phyloP scores from a whole-genome alignment of 2,797 vertebrate genomes.

The Numenius phaeopus region DNA sequence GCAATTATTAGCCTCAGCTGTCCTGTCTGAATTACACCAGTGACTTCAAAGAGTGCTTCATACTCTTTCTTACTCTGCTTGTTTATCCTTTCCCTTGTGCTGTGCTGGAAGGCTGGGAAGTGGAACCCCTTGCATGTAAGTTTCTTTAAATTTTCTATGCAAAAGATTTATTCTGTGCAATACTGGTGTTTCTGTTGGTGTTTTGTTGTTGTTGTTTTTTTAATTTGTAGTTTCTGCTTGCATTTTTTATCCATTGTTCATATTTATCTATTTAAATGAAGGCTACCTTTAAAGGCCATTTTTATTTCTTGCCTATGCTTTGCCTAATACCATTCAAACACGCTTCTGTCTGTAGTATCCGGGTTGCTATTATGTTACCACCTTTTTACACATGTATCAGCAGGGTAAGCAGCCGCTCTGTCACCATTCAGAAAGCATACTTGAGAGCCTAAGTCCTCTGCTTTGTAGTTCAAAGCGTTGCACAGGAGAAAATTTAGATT shows the following conservation, averaged over 20 bases:
- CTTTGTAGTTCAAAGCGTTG: not conserved
- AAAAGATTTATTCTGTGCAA: not conserved
- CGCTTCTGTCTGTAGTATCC: not conserved
- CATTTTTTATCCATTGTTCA: not conserved
- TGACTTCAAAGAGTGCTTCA: conserved; percentile 51
- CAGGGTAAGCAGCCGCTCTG: not conserved
- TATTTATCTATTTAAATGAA: not conserved
- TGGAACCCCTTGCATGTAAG: conserved; percentile 99
- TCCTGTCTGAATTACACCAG: conserved; percentile 26
- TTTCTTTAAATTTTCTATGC: conserved; percentile 50
- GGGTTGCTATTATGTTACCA: not conserved
- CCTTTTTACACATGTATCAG: not conserved
- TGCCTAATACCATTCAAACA: not conserved
- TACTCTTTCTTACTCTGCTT: conserved; percentile 77
- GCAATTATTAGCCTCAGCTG: not conserved
- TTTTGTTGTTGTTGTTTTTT: not conserved
- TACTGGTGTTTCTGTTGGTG: not conserved
- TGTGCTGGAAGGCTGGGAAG: conserved; percentile 90
- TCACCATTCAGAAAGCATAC: not conserved
- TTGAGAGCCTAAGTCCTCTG: not conserved
- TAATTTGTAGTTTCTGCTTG: not conserved
- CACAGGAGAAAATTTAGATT: not conserved
- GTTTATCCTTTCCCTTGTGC: conserved; percentile 82
- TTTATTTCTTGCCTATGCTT: not conserved
- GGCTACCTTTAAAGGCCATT: not conserved